These are phyloP conservation scores for Ascaphus truei DNA, from an alignment of 2,113 vertebrate genomes.

Conservation along the genomic window DNA sequence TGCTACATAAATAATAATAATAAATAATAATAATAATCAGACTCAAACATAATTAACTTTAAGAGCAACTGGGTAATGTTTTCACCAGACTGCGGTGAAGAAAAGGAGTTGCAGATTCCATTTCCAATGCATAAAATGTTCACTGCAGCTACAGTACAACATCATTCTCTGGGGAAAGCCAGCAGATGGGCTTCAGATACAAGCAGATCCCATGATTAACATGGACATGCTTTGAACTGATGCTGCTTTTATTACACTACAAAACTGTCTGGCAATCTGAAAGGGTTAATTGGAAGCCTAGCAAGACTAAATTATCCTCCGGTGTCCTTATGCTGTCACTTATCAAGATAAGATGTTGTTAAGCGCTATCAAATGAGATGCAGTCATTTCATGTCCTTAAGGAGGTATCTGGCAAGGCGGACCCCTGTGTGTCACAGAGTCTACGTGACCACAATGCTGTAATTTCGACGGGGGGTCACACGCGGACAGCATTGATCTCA, in stretches of 20 bases:
- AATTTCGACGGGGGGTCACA: slow-evolving; percentile 41
- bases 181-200: slow-evolving; percentile 32
- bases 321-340: slow-evolving; percentile 45
- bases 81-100: too few species aligned
- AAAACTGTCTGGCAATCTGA: slow-evolving; percentile 6
- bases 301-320: slow-evolving; percentile 39
- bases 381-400: slow-evolving; percentile 63
- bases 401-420: slow-evolving; percentile 48
- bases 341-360: slow-evolving; percentile 43
- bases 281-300: slow-evolving; percentile 46
- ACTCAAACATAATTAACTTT: too few species aligned
- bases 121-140: neutral
- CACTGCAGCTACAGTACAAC: neutral
- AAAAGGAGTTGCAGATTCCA: too few species aligned
- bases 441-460: slow-evolving; percentile 65
- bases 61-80: too few species aligned
- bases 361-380: slow-evolving; percentile 41
- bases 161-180: slow-evolving; percentile 6
- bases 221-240: slow-evolving; percentile 31
- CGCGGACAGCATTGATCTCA: slow-evolving; percentile 46
- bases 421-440: slow-evolving; percentile 37
- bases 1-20: too few species aligned
- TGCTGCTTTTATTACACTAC: slow-evolving; percentile 23
- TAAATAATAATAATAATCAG: too few species aligned
- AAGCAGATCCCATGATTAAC: neutral